Base-by-base conservation (phyloP, 92 coral and sea anemone genomes). In the Epizoanthus rinbou region DNA sequence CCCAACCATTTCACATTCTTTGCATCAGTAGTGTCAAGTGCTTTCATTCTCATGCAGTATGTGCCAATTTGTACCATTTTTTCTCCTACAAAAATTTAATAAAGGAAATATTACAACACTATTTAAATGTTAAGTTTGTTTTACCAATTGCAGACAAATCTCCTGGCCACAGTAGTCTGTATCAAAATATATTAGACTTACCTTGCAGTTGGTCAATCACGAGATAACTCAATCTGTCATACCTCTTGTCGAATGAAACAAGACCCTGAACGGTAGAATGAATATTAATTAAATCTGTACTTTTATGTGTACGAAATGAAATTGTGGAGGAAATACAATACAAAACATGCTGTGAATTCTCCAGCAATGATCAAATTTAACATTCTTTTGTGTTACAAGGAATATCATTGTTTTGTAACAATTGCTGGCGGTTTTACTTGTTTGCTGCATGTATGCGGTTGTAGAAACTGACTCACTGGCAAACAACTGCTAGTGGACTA, bases 201-300 rank as follows among this genome's bases (percentile, higher is more conserved):
- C 92, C 91, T 84, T 92, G 97, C 5, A 78, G 85, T 25, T 92
- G 97, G 69, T 92, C 97, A 11, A 92, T 83, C 41, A 80, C 78
- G 0, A 92, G 92, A 6, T 74, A 69, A 8, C 93, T 91, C 13
- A 92, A 87, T 3, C 97, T 66, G 74, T 92, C 92, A 50, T 60
- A 84, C 79, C 87, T 92, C 72, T 59, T 86, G 87, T 90, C 90
- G 21, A 90, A 92, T 5, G 45, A 64, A 37, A 92, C 91, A 45
- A 85, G 74, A 6, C 97, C 94, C 97, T 92, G 64, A 50, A 83
- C 16, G 62, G n/a, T 3, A 57, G 52, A 66, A 21, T 22, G 28
- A 58, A 71, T 73, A 17, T 0, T 74, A 16, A 50, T n/a, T n/a
- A 11, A 53, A 73, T 33, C 54, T 54, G 17, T 3, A 25, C 33